phyloP scores from a whole-genome alignment of 2,113 vertebrate genomes.

The Upupa epops region DNA sequence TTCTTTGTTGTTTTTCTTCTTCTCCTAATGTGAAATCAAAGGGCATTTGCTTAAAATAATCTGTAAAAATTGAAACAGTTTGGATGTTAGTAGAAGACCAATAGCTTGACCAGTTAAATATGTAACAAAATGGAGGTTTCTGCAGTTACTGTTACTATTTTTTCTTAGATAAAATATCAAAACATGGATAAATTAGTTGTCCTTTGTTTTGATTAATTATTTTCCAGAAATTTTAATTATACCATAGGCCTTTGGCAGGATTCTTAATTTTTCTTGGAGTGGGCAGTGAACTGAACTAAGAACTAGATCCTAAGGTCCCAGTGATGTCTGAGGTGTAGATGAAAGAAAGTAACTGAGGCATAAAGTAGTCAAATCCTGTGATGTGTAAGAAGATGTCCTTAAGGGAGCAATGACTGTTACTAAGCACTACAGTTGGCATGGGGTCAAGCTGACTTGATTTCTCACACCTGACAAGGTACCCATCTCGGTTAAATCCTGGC shows the following conservation, averaged over 20 bases:
- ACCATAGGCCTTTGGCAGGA: neutral
- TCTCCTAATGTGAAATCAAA: neutral
- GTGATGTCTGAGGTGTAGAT: neutral
- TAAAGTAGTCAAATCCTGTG: neutral
- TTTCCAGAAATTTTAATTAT: neutral
- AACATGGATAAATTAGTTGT: neutral
- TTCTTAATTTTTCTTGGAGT: neutral
- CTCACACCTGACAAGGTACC: neutral
- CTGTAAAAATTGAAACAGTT: neutral
- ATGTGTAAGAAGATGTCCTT: accelerated
- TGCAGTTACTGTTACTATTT: neutral
- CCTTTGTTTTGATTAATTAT: neutral
- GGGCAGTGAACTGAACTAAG: neutral
- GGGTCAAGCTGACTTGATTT: neutral
- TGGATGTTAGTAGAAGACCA: neutral
- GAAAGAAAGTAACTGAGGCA: neutral
- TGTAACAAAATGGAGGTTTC: neutral
- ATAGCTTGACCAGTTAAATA: neutral
- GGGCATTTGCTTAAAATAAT: neutral
- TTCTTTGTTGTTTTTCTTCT: neutral
- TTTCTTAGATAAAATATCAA: neutral
- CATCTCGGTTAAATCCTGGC: neutral
- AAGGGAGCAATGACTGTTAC: neutral
- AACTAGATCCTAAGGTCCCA: neutral
- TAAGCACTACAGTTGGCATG: neutral